Evolutionary conservation across 2,888 invertebrate genomes (phyloP), one percentile per base, ranked within the genome.

Genomic region (Patella ulyssiponensis): DNA sequence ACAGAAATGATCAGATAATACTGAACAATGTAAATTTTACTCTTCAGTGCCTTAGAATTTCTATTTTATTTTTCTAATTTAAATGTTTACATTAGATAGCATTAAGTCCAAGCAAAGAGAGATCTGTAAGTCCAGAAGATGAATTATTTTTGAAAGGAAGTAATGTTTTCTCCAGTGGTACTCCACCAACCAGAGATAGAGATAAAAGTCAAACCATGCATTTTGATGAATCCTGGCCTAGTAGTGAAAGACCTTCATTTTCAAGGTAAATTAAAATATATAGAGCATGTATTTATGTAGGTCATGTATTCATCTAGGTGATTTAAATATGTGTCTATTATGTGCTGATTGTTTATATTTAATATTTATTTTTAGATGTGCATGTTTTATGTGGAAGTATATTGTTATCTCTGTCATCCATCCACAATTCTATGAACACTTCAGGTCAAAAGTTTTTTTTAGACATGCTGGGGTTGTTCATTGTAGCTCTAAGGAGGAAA

Each of bases 181-280:
- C 77, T 15, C 58, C 77, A 2, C 77, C 81, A 11, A 73, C 73
- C 12, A 73, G 73, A 56, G 73, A 77, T 27, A 71, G 77, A 4
- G 72, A 76, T n/a, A 74, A 76, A 51, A 77, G 80, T n/a, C 76
- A 76, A 1, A 81, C 83, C 12, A 73, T 80, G 11, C 82, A 86
- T 73, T 87, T 88, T 82, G 86, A 89, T 79, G 90, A 90, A 76
- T 85, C 87, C 9, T 90, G 90, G 90, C 88, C 88, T 0, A 85
- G 85, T 23, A 88, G 84, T 76, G 89, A 90, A 73, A 78, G 85
- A 56, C 87, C 88, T 15, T 87, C 88, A 3, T 85, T 84, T 33
- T 73, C 85, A 3, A 86, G 87, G 89, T 89, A 80, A 54, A 69
- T 44, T 15, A 77, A 27, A 73, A 9, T 71, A 7, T 33, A 58